Evolutionary conservation across 2,797 vertebrate genomes (phyloP).

Genomic region (Ceyx erithaca): DNA sequence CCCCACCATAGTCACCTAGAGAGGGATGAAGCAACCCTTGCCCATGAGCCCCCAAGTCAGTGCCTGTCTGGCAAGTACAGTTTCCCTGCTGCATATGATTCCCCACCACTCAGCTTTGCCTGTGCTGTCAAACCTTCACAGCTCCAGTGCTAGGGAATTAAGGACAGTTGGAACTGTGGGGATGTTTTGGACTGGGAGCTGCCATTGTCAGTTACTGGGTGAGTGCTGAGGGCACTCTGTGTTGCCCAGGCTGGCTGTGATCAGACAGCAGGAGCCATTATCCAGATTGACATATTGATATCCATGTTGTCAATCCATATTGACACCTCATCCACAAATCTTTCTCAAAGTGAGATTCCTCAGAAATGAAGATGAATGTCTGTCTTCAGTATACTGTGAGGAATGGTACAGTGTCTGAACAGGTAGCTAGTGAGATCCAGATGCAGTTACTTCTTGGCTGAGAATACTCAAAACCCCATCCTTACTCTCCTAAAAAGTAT

Average conservation of each 20-base stretch:
- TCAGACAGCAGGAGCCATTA: neutral
- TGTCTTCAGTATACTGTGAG: neutral
- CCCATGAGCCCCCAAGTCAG: fast-evolving
- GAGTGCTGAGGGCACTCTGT: neutral
- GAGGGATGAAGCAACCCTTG: neutral
- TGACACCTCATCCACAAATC: neutral
- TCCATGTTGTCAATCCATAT: neutral
- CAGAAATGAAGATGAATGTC: neutral
- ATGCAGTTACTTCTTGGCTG: neutral
- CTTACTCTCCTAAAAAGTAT: neutral
- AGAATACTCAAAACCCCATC: neutral
- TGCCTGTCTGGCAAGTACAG: neutral
- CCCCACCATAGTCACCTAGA: neutral
- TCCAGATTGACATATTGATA: too few relatives aligned
- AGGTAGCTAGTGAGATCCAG: neutral
- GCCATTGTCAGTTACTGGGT: neutral
- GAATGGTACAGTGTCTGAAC: neutral
- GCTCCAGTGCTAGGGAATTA: neutral
- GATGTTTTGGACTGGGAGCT: neutral
- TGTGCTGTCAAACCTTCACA: neutral
- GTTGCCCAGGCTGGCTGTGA: neutral
- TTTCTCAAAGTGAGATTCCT: neutral
- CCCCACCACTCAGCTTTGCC: neutral
- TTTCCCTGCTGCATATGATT: neutral
- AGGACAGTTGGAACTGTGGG: neutral